These are phyloP conservation scores for Jaculus jaculus DNA, from an alignment of 2,113 vertebrate genomes.

Conservation along the genomic window DNA sequence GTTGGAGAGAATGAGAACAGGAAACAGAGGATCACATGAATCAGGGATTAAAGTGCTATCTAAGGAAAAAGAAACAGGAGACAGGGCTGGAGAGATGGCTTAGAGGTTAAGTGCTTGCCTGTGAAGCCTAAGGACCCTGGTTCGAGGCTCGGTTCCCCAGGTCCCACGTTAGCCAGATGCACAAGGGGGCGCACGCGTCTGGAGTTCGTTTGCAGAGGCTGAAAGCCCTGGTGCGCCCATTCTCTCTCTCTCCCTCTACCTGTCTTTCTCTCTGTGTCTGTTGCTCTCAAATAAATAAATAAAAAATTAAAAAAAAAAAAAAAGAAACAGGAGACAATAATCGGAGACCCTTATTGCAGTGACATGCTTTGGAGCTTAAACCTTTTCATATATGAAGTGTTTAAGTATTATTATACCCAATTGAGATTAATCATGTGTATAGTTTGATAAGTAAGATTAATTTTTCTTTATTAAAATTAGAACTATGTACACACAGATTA, in stretches of 20 bases:
- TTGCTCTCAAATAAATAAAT: too few species aligned
- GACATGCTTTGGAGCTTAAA: conserved; percentile 24
- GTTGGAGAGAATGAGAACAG: background rate
- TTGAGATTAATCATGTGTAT: conserved; percentile 19
- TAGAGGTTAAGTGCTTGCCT: too few species aligned
- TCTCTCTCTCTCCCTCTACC: too few species aligned
- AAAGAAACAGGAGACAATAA: conserved; percentile 25
- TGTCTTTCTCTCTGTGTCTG: too few species aligned
- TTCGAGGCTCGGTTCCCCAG: too few species aligned
- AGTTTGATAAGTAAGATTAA: conserved; percentile 36
- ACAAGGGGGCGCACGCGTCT: too few species aligned
- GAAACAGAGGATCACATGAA: background rate
- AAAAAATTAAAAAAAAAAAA: conserved; percentile 53
- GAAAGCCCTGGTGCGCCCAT: too few species aligned
- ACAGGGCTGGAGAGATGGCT: too few species aligned
- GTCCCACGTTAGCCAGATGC: too few species aligned
- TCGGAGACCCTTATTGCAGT: background rate
- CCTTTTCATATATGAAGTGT: background rate
- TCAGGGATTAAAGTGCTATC: background rate
- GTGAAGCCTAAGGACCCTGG: too few species aligned
- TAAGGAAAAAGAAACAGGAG: conserved; percentile 20
- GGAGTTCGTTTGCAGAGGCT: too few species aligned
- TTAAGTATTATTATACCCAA: conserved; percentile 7
- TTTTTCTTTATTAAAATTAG: conserved; percentile 39
- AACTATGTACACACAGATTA: background rate